Evolutionary conservation across 2,113 vertebrate species (phyloP).

Genomic region (Natator depressus): DNA sequence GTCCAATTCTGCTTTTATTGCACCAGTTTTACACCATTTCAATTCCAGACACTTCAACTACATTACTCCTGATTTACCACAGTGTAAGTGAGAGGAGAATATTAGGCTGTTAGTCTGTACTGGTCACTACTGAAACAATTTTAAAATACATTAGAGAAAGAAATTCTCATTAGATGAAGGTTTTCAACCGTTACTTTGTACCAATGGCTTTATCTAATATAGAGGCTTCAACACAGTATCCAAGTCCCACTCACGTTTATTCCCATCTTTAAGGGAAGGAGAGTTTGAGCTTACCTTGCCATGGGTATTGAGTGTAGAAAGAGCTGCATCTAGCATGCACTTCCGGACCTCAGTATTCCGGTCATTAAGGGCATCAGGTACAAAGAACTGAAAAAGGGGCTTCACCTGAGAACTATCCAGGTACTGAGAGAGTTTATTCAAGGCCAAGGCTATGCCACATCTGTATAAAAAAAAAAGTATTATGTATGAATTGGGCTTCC

Average conservation of each 20-base stretch:
- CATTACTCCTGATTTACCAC: not conserved
- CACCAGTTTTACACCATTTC: not conserved
- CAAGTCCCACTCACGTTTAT: not conserved
- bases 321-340: conserved; percentile 96
- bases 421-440: conserved; percentile 94
- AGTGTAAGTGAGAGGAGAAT: not conserved
- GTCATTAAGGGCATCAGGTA: conserved; percentile 97
- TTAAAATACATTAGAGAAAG: not conserved
- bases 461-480: conserved; percentile 66
- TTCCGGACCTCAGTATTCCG: conserved; percentile 93
- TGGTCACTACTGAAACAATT: not conserved
- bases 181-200: not conserved
- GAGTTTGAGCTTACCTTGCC: conserved; percentile 86
- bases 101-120: not conserved
- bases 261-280: not conserved
- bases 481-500: not conserved
- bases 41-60: not conserved
- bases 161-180: not conserved
- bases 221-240: not conserved
- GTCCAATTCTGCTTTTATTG: not conserved
- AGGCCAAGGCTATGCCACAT: conserved; percentile 94
- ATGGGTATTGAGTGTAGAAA: conserved; percentile 93
- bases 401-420: conserved; percentile 93
- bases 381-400: conserved; percentile 96
- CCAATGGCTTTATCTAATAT: not conserved